A percentile compares a stretch with the other conserved stretches of the same genome.
Conservation (phyloP, 1,140 invertebrate genomes). For the Uloborus diversus region DNA sequence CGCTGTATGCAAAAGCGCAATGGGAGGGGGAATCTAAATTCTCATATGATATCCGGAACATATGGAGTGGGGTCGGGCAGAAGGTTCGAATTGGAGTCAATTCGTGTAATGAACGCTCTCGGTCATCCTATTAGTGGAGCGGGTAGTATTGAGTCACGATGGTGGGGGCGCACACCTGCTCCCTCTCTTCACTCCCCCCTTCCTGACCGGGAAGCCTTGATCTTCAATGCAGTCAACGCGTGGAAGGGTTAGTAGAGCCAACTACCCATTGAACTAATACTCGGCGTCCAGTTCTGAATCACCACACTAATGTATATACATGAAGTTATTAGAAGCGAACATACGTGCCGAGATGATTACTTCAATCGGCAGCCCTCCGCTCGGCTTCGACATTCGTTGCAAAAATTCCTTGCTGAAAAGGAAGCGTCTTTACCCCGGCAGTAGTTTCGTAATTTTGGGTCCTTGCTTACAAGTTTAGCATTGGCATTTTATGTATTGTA, state of each 20-base stretch:
- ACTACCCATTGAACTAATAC: neutral
- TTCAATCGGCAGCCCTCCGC: too few species aligned
- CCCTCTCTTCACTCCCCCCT: neutral
- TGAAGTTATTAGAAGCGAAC: too few species aligned
- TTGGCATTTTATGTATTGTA: too few species aligned
- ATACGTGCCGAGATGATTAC: too few species aligned
- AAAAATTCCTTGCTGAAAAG: neutral
- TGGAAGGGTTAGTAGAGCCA: too few species aligned
- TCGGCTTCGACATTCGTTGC: neutral
- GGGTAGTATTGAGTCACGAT: conserved; percentile 43
- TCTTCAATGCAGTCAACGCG: too few species aligned
- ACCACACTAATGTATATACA: neutral
- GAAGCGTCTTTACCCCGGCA: neutral
- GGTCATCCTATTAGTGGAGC: conserved; percentile 46
- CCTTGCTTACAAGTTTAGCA: too few species aligned
- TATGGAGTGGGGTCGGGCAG: conserved; percentile 4
- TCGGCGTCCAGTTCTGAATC: neutral
- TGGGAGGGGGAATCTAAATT: too few species aligned
- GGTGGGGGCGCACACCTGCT: conserved; percentile 26
- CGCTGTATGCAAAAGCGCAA: too few species aligned
- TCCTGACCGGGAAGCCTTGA: too few species aligned
- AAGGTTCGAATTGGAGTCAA: conserved; percentile 25
- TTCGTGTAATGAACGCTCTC: conserved; percentile 39
- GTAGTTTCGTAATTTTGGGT: too few species aligned
- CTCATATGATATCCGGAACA: too few species aligned